Conservation (phyloP, 2,888 invertebrate species). For the Eupithecia tripunctaria region DNA sequence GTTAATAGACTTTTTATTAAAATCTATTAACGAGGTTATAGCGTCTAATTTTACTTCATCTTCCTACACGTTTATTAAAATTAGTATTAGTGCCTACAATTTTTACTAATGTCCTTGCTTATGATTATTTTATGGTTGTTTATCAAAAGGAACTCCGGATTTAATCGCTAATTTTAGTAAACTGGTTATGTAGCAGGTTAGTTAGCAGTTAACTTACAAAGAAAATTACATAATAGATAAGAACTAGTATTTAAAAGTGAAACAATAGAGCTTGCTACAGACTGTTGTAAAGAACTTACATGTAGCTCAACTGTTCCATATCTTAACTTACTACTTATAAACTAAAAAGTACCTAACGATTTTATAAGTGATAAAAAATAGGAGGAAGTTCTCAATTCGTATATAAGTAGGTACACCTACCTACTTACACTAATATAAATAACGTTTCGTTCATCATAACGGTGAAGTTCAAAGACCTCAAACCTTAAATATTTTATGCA, state of each 20-base stretch:
- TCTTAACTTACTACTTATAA: too few relatives aligned
- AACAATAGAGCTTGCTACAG: too few relatives aligned
- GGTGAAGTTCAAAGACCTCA: background rate
- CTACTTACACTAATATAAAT: background rate
- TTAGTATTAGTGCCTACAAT: background rate
- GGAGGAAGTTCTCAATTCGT: background rate
- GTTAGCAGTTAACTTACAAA: background rate
- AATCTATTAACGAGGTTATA: background rate
- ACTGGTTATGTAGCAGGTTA: background rate
- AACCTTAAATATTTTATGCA: background rate
- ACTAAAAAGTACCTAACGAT: too few relatives aligned
- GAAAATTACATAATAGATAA: too few relatives aligned
- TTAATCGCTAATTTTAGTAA: background rate
- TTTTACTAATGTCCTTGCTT: background rate
- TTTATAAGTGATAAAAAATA: too few relatives aligned
- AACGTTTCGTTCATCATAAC: background rate
- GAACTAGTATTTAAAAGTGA: too few relatives aligned
- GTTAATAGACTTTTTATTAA: conserved; percentile 1
- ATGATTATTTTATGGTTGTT: background rate
- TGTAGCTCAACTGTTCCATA: too few relatives aligned
- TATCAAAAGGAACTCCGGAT: background rate
- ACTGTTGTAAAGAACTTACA: too few relatives aligned
- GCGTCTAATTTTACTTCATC: background rate
- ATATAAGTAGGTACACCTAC: background rate
- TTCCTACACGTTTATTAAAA: background rate